These are phyloP conservation scores for Drosophila trichaetosa DNA, from an alignment of 2,888 invertebrate genomes.

Conservation along the genomic window DNA sequence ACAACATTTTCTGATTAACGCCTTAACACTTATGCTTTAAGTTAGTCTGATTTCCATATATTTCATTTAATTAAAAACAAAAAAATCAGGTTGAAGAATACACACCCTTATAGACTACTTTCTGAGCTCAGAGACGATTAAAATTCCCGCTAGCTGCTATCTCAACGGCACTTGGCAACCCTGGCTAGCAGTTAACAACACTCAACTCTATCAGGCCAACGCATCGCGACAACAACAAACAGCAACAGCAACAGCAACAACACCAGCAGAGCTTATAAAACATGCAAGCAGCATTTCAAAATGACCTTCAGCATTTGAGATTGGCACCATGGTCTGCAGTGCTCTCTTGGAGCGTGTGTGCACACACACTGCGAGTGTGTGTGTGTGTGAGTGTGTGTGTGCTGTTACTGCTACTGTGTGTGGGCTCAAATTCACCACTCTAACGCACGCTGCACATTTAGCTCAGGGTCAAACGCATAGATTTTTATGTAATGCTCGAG, in stretches of 20 bases:
- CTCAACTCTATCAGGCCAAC: constrained; percentile 47
- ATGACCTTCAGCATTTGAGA: constrained; percentile 70
- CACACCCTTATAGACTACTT: too few species aligned
- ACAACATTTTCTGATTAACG: not conserved
- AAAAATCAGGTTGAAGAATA: rapidly evolving
- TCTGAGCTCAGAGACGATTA: not conserved
- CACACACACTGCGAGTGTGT: not conserved
- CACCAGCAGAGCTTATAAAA: constrained; percentile 63
- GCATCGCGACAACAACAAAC: constrained; percentile 46
- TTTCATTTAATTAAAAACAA: not conserved
- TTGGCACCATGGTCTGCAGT: constrained; percentile 31
- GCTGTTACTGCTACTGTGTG: constrained; percentile 7
- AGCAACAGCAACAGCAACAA: constrained; percentile 27
- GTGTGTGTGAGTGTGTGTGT: constrained; percentile 22
- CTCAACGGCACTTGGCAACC: not conserved
- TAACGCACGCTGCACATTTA: constrained; percentile 71
- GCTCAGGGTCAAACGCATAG: constrained; percentile 76
- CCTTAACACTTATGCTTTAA: not conserved
- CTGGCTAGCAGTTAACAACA: constrained; percentile 17
- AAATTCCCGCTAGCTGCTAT: not conserved
- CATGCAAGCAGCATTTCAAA: constrained; percentile 66
- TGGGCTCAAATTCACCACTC: constrained; percentile 47
- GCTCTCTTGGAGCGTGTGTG: constrained; percentile 10
- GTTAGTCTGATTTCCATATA: not conserved
- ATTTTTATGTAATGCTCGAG: constrained; percentile 63